A percentile compares a stretch with the other conserved stretches of the same genome.
Evolutionary conservation across 2,888 invertebrate genomes (phyloP).

Genomic region (Diachrysia chrysitis): DNA sequence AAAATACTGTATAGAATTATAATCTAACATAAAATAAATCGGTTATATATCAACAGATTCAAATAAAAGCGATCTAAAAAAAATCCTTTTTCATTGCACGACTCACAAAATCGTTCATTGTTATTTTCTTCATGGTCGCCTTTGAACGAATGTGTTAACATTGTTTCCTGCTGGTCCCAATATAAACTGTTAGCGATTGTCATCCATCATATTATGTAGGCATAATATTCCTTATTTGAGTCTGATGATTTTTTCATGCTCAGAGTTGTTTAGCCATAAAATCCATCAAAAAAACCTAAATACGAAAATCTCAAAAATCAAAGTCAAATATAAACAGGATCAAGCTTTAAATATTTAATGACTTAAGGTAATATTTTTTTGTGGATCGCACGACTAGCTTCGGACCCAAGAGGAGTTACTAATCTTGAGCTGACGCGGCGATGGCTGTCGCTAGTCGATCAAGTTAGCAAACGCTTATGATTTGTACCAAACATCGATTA

Average conservation of each 20-base stretch:
- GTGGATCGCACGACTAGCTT: too few species aligned
- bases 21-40: background rate
- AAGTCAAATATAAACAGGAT: too few species aligned
- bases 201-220: background rate
- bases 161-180: background rate
- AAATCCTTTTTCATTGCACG: conserved; percentile 14
- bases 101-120: conserved; percentile 22
- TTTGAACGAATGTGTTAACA: conserved; percentile 27
- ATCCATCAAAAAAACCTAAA: too few species aligned
- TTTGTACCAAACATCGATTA: conserved; percentile 12
- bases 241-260: background rate
- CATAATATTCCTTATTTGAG: background rate
- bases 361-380: too few species aligned
- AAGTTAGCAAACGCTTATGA: conserved; percentile 8
- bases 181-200: conserved; percentile 26
- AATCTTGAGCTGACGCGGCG: too few species aligned
- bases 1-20: conserved; percentile 1
- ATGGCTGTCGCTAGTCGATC: background rate
- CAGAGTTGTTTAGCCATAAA: background rate
- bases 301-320: too few species aligned
- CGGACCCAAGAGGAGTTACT: too few species aligned
- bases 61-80: background rate
- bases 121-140: conserved; percentile 50
- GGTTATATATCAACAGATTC: conserved; percentile 2
- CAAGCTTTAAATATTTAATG: too few species aligned